phyloP scores from a whole-genome alignment of 2,888 invertebrate genomes.

The Spilosoma lubricipeda region DNA sequence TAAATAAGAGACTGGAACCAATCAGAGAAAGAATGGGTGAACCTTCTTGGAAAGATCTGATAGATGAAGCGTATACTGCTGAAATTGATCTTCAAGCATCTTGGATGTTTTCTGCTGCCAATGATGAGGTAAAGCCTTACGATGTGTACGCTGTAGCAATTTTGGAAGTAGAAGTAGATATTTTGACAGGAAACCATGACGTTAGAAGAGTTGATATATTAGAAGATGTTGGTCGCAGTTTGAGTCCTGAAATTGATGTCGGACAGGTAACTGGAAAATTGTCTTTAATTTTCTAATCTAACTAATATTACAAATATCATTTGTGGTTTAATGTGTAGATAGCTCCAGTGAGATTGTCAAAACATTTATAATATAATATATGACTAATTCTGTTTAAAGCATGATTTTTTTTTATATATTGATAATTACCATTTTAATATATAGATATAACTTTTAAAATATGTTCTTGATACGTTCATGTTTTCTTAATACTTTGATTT shows the following conservation, averaged over 20 bases:
- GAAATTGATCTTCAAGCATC: conserved; percentile 87
- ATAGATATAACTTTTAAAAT: too few species aligned
- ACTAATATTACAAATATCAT: not conserved
- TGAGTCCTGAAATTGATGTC: conserved; percentile 90
- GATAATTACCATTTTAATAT: too few species aligned
- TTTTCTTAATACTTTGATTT: too few species aligned
- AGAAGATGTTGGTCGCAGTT: conserved; percentile 90
- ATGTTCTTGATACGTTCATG: too few species aligned
- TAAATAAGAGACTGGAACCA: conserved; percentile 87
- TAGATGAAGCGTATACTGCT: conserved; percentile 80
- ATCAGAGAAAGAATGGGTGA: conserved; percentile 82
- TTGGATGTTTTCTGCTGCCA: conserved; percentile 80
- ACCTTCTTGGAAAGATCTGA: conserved; percentile 86
- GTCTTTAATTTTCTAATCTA: not conserved
- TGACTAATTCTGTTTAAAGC: too few species aligned
- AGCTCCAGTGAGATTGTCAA: too few species aligned
- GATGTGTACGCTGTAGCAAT: conserved; percentile 88
- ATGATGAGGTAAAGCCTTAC: conserved; percentile 86
- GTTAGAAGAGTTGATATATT: conserved; percentile 89
- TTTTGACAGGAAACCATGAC: conserved; percentile 91
- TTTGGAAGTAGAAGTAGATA: conserved; percentile 91
- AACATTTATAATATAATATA: too few species aligned
- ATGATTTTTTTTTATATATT: too few species aligned
- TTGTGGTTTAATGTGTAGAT: too few species aligned
- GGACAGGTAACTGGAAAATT: conserved; percentile 85